phyloP scores from a whole-genome alignment of 2,888 invertebrate genomes.

The Anagyrus pseudococci region DNA sequence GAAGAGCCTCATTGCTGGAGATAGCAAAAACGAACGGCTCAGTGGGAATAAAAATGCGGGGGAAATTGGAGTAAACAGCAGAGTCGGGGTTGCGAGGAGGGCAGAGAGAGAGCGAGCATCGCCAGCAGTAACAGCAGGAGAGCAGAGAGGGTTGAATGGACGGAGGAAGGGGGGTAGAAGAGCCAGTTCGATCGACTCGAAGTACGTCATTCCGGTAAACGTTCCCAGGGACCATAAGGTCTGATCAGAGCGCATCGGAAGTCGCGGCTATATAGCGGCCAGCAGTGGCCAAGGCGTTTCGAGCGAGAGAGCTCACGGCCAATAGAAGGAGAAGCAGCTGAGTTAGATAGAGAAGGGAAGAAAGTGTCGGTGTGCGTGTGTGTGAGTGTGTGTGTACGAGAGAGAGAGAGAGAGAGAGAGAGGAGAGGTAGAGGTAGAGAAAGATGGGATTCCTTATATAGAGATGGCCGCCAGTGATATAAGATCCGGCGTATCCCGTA shows the following conservation, averaged over 20 bases:
- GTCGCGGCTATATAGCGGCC: slow-evolving; percentile 18
- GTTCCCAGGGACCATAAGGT: slow-evolving; percentile 42
- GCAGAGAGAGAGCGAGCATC: neutral
- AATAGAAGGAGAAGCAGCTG: slow-evolving; percentile 2
- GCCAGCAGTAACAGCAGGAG: no score
- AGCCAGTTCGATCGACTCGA: no score
- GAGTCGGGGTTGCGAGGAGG: neutral
- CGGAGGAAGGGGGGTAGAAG: no score
- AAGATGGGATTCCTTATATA: slow-evolving; percentile 50
- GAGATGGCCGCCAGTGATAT: slow-evolving; percentile 61
- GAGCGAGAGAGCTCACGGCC: neutral
- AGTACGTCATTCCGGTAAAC: slow-evolving; percentile 38
- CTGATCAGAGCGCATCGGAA: slow-evolving; percentile 42
- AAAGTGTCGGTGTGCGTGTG: no score
- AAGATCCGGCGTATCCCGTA: slow-evolving; percentile 61
- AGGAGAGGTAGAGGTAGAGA: slow-evolving; percentile 32
- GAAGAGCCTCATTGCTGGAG: slow-evolving; percentile 3
- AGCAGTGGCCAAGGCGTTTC: no score
- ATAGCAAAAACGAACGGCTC: slow-evolving; percentile 6
- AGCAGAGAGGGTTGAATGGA: slow-evolving; percentile 37
- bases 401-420: slow-evolving; percentile 3
- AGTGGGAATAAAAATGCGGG: slow-evolving; percentile 20
- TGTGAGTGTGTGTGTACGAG: no score
- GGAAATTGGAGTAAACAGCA: slow-evolving; percentile 24
- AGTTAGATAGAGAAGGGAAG: neutral